Percentiles rank a stretch among this genome's conserved stretches.
Evolutionary conservation across 2,797 vertebrate genomes (phyloP).

Genomic region (Spizella passerina): DNA sequence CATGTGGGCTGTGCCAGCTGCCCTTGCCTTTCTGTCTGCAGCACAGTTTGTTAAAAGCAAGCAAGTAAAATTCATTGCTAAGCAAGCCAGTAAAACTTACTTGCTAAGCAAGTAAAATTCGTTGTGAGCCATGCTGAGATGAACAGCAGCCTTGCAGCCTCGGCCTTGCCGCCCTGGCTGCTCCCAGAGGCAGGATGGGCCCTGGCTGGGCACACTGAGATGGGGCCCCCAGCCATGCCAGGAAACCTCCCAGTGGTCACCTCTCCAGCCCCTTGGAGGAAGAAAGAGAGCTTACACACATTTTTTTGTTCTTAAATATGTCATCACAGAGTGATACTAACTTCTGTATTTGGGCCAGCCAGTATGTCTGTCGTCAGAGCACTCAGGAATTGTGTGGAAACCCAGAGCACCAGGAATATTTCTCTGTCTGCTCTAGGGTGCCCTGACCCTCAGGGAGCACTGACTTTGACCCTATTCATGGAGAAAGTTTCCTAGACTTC

Average conservation of each 20-base stretch:
- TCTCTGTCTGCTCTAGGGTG: no score
- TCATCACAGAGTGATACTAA: neutral
- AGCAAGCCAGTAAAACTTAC: neutral
- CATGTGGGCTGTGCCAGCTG: rapidly evolving
- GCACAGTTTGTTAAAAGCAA: rapidly evolving
- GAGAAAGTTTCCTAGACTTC: no score
- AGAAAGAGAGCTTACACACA: rapidly evolving
- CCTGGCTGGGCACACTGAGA: rapidly evolving
- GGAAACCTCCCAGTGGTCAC: rapidly evolving
- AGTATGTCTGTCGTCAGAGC: rapidly evolving
- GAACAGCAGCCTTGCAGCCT: rapidly evolving
- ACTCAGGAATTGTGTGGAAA: no score
- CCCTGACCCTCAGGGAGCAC: no score
- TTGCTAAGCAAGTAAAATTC: neutral
- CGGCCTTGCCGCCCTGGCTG: rapidly evolving
- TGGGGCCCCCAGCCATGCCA: rapidly evolving
- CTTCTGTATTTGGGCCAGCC: neutral
- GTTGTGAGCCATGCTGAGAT: rapidly evolving
- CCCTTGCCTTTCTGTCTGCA: neutral
- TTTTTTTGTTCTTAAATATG: neutral
- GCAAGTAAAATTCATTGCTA: neutral
- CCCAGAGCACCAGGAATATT: no score
- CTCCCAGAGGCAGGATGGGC: rapidly evolving
- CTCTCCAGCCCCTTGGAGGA: neutral
- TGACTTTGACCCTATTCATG: no score